phyloP scores from a whole-genome alignment of 2,113 vertebrate species.

The Sturnira hondurensis region DNA sequence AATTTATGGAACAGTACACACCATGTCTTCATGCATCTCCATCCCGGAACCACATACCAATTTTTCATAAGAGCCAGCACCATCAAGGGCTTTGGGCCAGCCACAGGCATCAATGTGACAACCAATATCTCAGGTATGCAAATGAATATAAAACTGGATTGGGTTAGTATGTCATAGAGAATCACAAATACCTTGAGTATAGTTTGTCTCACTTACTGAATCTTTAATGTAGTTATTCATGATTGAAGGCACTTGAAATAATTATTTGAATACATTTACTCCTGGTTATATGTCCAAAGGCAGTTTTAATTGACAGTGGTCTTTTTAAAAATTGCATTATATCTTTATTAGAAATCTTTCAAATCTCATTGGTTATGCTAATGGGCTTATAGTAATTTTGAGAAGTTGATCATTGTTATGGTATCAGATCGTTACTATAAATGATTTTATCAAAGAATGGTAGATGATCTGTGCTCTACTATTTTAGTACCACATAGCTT shows the following conservation, averaged over 20 bases:
- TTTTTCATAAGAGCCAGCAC: conserved; percentile 95
- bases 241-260: neutral
- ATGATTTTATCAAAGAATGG: neutral
- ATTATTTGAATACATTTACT: neutral
- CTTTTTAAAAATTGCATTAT: neutral
- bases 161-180: neutral
- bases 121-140: conserved; percentile 96
- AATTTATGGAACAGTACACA: conserved; percentile 94
- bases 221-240: neutral
- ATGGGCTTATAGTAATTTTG: neutral
- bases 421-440: neutral
- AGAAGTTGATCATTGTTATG: neutral
- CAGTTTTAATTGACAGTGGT: neutral
- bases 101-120: conserved; percentile 92
- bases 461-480: neutral
- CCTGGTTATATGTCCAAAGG: neutral
- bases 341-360: neutral
- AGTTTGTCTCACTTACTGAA: neutral
- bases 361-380: neutral
- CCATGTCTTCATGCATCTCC: conserved; percentile 92
- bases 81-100: conserved; percentile 93
- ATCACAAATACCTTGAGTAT: neutral
- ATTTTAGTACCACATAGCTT: neutral
- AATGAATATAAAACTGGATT: neutral
- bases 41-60: conserved; percentile 97